A percentile compares a stretch with the other conserved stretches of the same genome.
Evolutionary conservation across 2,888 invertebrate genomes (phyloP).

Genomic region (Rambutsinella grinnellia): DNA sequence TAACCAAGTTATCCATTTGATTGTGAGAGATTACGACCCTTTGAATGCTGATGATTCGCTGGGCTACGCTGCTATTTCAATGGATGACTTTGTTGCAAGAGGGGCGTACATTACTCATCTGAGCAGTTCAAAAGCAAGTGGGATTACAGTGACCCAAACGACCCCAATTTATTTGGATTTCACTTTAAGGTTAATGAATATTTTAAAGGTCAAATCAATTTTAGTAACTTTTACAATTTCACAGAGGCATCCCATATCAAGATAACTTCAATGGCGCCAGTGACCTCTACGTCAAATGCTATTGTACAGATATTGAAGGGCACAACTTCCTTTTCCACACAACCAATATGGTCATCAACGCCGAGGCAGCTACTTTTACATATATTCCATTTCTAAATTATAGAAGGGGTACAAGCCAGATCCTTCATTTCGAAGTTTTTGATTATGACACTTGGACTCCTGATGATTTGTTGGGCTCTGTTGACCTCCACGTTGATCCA

Average conservation of each 20-base stretch:
- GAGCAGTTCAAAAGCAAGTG: conserved; percentile 50
- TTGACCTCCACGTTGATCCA: conserved; percentile 53
- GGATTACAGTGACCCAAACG: conserved; percentile 50
- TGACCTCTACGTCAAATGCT: conserved; percentile 60
- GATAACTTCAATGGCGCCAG: conserved; percentile 55
- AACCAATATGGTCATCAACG: conserved; percentile 48
- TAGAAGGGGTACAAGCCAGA: conserved; percentile 49
- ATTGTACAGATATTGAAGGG: conserved; percentile 55
- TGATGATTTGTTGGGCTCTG: conserved; percentile 59
- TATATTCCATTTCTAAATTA: conserved; percentile 57
- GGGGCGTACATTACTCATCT: conserved; percentile 42
- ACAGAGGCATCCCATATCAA: conserved; percentile 45
- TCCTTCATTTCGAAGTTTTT: conserved; percentile 56
- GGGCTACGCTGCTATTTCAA: conserved; percentile 51
- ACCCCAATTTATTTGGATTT: conserved; percentile 56
- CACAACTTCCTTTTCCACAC: conserved; percentile 52
- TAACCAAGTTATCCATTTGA: conserved; percentile 53
- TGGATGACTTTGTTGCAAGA: conserved; percentile 53
- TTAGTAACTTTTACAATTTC: no score
- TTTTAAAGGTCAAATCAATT: background rate
- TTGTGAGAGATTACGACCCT: conserved; percentile 60
- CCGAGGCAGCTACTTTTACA: conserved; percentile 53
- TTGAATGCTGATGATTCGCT: conserved; percentile 55
- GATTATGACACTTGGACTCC: conserved; percentile 55
- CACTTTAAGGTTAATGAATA: conserved; percentile 40